Evolutionary conservation across 1,140 invertebrate genomes (phyloP).

Genomic region (Hylyphantes graminicola): DNA sequence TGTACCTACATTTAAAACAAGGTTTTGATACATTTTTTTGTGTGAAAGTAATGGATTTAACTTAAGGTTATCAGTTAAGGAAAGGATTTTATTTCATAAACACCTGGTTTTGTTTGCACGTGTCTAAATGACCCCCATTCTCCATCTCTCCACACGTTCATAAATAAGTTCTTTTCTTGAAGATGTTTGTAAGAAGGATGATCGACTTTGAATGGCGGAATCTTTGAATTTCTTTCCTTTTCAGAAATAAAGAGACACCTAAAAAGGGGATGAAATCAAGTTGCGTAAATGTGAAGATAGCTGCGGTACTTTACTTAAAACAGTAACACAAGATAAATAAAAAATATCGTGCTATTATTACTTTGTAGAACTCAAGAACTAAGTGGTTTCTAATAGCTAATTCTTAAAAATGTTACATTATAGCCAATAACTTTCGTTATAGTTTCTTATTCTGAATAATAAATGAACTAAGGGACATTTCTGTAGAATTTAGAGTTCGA

Average conservation of each 20-base stretch:
- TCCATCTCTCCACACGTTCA: slow-evolving; percentile 83
- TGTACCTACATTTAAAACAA: neutral
- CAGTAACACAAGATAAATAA: too few relatives aligned
- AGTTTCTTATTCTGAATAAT: too few relatives aligned
- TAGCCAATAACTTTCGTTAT: too few relatives aligned
- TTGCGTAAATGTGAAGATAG: too few relatives aligned
- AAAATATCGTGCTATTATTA: too few relatives aligned
- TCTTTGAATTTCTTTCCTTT: neutral
- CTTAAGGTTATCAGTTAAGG: neutral
- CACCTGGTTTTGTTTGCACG: slow-evolving; percentile 64
- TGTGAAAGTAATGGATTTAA: neutral
- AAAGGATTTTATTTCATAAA: neutral
- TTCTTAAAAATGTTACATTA: too few relatives aligned
- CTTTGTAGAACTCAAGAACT: too few relatives aligned
- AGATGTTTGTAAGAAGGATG: slow-evolving; percentile 74
- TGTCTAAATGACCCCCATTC: slow-evolving; percentile 89
- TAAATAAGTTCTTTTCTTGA: slow-evolving; percentile 80
- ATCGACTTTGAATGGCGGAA: slow-evolving; percentile 74
- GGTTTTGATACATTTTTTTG: neutral
- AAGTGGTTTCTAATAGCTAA: too few relatives aligned
- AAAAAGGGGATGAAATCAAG: slow-evolving; percentile 67
- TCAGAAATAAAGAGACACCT: slow-evolving; percentile 62
- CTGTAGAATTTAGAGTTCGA: too few relatives aligned
- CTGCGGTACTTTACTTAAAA: too few relatives aligned
- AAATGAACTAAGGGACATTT: too few relatives aligned